phyloP scores from a whole-genome alignment of 2,888 invertebrate genomes.

The Notodonta ziczac region DNA sequence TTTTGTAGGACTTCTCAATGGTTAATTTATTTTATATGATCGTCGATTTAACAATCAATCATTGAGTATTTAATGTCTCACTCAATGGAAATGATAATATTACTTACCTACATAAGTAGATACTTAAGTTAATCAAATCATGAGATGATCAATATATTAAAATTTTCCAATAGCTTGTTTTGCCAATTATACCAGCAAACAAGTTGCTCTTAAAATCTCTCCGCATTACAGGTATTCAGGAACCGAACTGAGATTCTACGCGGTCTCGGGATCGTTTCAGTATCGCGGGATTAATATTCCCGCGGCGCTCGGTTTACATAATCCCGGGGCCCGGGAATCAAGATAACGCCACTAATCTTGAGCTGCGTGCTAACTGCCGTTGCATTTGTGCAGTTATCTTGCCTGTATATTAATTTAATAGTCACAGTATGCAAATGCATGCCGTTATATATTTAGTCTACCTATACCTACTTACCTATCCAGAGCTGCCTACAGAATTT shows the following conservation, averaged over 20 bases:
- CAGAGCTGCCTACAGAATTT: background rate
- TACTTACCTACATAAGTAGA: too few relatives aligned
- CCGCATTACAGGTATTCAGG: too few relatives aligned
- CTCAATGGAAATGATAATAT: too few relatives aligned
- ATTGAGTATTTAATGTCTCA: too few relatives aligned
- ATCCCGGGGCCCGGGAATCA: background rate
- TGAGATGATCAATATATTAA: too few relatives aligned
- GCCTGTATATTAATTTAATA: constrained; percentile 1
- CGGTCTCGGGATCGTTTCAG: background rate
- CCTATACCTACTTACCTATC: too few relatives aligned
- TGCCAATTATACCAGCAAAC: background rate
- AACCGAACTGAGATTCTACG: background rate
- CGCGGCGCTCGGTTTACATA: background rate
- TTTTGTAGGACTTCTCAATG: too few relatives aligned
- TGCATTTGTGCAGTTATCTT: background rate
- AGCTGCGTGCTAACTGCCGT: background rate
- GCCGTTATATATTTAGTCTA: background rate
- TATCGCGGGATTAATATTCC: constrained; percentile 2
- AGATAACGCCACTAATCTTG: constrained; percentile 2
- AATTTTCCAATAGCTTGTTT: too few relatives aligned
- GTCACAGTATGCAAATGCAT: background rate
- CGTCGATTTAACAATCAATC: too few relatives aligned
- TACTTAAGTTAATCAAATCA: too few relatives aligned
- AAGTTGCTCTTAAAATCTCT: too few relatives aligned
- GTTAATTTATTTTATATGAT: too few relatives aligned